A percentile compares a stretch with the other conserved stretches of the same genome.
phyloP scores from a whole-genome alignment of 2,113 vertebrate species.

The Hemiscyllium ocellatum region DNA sequence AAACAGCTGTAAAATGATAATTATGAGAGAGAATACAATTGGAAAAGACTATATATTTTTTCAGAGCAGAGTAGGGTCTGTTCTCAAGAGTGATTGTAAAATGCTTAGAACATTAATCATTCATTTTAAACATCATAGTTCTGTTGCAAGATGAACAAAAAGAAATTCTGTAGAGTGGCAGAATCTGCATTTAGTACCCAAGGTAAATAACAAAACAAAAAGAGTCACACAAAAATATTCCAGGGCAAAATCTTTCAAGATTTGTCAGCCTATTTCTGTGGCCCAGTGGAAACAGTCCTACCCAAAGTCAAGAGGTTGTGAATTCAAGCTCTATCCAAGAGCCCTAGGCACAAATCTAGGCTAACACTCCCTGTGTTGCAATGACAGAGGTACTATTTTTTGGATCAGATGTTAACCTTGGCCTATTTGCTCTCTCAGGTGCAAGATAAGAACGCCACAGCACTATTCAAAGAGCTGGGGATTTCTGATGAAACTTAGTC shows the following conservation, averaged over 20 bases:
- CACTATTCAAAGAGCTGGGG: neutral
- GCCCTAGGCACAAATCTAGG: neutral
- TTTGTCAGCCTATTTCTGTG: neutral
- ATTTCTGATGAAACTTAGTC: no score
- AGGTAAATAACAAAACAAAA: neutral
- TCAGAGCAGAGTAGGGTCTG: neutral
- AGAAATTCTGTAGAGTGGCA: neutral
- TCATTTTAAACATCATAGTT: neutral
- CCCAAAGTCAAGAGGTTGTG: neutral
- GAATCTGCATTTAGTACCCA: neutral
- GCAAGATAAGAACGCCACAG: no score
- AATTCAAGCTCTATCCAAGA: neutral
- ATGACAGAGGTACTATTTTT: neutral
- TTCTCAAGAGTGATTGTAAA: neutral
- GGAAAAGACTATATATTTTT: neutral
- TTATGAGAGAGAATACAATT: neutral
- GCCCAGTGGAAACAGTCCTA: neutral
- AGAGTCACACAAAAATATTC: neutral
- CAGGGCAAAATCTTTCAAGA: neutral
- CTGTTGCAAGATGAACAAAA: neutral
- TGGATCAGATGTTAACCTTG: neutral
- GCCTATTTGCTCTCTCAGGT: neutral
- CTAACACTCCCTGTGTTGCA: neutral
- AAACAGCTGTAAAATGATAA: slow-evolving; percentile 65
- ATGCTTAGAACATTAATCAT: neutral